Evolutionary conservation across 2,797 vertebrate genomes (phyloP), one percentile per base, ranked within the genome.

Genomic region (Coccyzus lansbergi): DNA sequence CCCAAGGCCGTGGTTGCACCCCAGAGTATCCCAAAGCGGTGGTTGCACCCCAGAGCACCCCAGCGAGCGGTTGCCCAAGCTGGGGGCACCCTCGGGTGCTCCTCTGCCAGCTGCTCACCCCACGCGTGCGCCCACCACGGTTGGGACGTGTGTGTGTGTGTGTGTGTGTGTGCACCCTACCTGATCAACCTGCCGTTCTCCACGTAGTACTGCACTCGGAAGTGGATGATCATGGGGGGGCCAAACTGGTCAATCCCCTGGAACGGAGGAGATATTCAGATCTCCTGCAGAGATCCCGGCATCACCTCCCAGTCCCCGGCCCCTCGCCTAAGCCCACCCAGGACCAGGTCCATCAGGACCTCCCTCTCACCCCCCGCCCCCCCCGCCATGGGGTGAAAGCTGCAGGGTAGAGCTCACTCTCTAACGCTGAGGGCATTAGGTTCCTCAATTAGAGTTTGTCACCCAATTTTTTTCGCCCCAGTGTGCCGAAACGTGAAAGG

Each of bases 241-340:
- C 99, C 99, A 83, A 99, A 99, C 93, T 99, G 99, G 97, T 99
- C 99, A 55, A 99, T 99, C 25, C 99, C 99, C 99, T 99, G 96
- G 22, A 90, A 83, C 0, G 13, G 40, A 91, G 77, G 52, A 84
- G 77, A 52, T 8, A 53, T 93, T 93, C 74, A 81, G 94, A 67
- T 38, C 46, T 74, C 16, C 83, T 0, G 9, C 1, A 4, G 28
- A 58, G 12, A 58, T 10, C 49, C 48, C 11, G 0, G 38, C 19
- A 40, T 17, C 10, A 0, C 2, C 0, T 1, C 68, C 67, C 5
- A 1, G 42, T 20, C 38, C 8, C 46, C 18, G 14, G 34, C 14
- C 10, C 34, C 70, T 65, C 12, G 2, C 34, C 70, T 65, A 10
- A 2, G 6, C 68, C 69, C 6, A 1, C 51, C n/a, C 3, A 6